Evolutionary conservation across 2,113 vertebrate species (phyloP), one percentile per base, ranked within the genome.

Genomic region (Thalassoma bifasciatum): DNA sequence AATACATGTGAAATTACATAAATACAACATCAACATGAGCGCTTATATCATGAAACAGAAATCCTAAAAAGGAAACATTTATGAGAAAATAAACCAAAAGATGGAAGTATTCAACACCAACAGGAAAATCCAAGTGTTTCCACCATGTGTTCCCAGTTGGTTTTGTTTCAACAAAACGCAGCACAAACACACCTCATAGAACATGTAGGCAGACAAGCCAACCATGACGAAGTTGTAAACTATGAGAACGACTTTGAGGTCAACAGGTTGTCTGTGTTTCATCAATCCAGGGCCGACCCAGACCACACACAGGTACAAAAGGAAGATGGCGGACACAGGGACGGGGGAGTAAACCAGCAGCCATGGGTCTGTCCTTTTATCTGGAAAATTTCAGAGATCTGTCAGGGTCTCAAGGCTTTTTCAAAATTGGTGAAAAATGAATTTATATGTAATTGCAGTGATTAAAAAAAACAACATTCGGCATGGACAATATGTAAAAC

Each of bases 301-400:
- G 72, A 95, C 73, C 8, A 92, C 1, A 2, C 82, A 36, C 14
- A 95, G 92, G 68, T 79, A 94, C 44, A 70, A 40, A 30, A 82
- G 74, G 64, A 94, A 92, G 36, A 95, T 75, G 61, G 93, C 36
- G 0, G 23, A 26, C 52, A 93, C 77, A 0, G 92, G 92, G 46
- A 94, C 22, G 0, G 93, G 92, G 5, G 90, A 94, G 74, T 81
- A 85, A 14, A 94, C 91, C 72, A 94, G 86, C 13, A 88, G 79
- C 94, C 94, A 94, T 0, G 79, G 85, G 40, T 94, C 93, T 0
- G 90, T 95, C 83, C 94, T 93, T 22, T 89, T 92, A 75, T 94
- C 95, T 95, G 82, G 56, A 82, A 78, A 17, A 68, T 0, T 24
- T 54, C 1, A 11, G 26, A 51, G 24, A 17, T 8, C 10, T 24